A percentile compares a stretch with the other conserved stretches of the same genome.
phyloP scores from a whole-genome alignment of 37 sponge, comb jelly and placozoan genomes.

The Tethya wilhelma region DNA sequence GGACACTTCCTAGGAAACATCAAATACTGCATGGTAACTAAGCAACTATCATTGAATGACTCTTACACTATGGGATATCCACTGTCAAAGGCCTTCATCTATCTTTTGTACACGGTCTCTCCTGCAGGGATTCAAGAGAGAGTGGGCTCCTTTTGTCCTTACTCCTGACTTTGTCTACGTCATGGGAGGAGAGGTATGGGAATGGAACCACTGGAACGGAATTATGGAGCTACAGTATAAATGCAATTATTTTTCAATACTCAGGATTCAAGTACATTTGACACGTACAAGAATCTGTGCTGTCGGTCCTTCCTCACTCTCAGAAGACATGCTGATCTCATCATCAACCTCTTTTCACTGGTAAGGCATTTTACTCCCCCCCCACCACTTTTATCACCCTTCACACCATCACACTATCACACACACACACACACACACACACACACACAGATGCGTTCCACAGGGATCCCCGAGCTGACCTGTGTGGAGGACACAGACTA shows the following conservation, averaged over 20 bases:
- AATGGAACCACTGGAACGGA: too few relatives aligned
- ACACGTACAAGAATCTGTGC: slow-evolving; percentile 74
- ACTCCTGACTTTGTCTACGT: slow-evolving; percentile 94
- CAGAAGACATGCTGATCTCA: slow-evolving; percentile 74
- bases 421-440: neutral
- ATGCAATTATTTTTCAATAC: neutral
- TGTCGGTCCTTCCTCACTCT: slow-evolving; percentile 80
- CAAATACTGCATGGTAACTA: slow-evolving; percentile 80
- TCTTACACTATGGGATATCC: neutral
- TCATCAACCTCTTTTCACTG: slow-evolving; percentile 89
- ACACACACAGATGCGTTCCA: slow-evolving; percentile 74
- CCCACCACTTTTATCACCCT: neutral
- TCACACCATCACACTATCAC: neutral
- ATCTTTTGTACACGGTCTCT: neutral
- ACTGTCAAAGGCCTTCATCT: neutral
- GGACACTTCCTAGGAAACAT: slow-evolving; percentile 98
- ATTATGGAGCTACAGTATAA: neutral
- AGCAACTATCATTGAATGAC: neutral
- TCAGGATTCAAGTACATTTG: slow-evolving; percentile 52
- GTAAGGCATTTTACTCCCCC: slow-evolving; percentile 44
- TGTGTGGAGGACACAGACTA: slow-evolving; percentile 79
- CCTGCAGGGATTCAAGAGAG: slow-evolving; percentile 83
- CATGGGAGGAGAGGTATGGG: slow-evolving; percentile 85
- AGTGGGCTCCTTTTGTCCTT: slow-evolving; percentile 94
- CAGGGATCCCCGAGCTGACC: slow-evolving; percentile 89